Conservation (phyloP, 2,888 invertebrate species). For the Drosophila subsilvestris region DNA sequence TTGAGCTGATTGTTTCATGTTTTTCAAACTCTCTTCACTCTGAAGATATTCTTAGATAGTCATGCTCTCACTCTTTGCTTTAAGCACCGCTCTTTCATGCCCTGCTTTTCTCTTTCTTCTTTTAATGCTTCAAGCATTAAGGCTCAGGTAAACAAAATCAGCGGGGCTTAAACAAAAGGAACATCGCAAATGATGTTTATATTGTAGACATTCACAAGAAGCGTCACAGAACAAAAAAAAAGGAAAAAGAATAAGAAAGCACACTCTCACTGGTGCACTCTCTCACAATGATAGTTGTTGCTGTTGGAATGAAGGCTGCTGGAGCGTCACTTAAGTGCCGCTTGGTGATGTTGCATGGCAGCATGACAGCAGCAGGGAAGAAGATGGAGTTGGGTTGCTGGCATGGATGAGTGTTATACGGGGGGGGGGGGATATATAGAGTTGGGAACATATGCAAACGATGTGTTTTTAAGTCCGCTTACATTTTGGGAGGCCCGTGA, state of each 20-base stretch:
- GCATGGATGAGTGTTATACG: background rate
- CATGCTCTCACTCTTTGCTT: conserved; percentile 13
- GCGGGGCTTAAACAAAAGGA: conserved; percentile 73
- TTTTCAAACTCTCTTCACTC: background rate
- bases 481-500: conserved; percentile 72
- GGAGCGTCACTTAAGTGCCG: conserved; percentile 77
- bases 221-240: conserved; percentile 22
- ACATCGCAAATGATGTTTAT: conserved; percentile 78
- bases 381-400: conserved; percentile 5
- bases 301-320: conserved; percentile 53
- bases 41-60: background rate
- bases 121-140: conserved; percentile 48
- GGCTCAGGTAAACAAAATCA: conserved; percentile 77
- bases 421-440: background rate
- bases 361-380: background rate
- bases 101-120: conserved; percentile 8
- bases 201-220: conserved; percentile 72
- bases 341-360: conserved; percentile 36
- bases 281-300: conserved; percentile 66
- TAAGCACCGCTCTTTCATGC: background rate
- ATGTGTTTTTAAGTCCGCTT: conserved; percentile 79
- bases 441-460: conserved; percentile 68
- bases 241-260: conserved; percentile 27
- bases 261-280: conserved; percentile 51
- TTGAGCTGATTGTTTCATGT: background rate